Percentiles rank a stretch among this genome's conserved stretches.
Conservation (phyloP, 2,888 invertebrate genomes). For the Limnephilus rhombicus region DNA sequence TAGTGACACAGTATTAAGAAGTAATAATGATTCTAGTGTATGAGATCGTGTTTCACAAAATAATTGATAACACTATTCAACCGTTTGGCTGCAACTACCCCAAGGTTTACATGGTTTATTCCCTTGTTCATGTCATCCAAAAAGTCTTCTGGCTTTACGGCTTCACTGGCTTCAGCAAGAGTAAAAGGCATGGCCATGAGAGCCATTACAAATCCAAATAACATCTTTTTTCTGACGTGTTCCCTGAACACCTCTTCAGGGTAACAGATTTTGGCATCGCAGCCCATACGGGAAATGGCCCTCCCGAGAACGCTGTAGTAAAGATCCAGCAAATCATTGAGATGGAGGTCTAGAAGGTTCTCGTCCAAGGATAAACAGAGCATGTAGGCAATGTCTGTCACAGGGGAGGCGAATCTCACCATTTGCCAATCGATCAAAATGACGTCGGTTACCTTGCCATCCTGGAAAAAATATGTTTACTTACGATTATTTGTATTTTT, state of each 20-base stretch:
- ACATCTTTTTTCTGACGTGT: slow-evolving; percentile 20
- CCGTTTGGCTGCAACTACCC: not conserved
- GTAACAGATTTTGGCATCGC: slow-evolving; percentile 29
- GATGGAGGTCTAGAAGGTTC: slow-evolving; percentile 24
- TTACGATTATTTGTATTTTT: too few relatives aligned
- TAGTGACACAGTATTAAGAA: not conserved
- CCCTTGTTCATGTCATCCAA: not conserved
- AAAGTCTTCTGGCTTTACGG: not conserved
- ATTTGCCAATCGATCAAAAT: slow-evolving; percentile 61
- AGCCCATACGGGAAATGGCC: slow-evolving; percentile 48
- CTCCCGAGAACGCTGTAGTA: slow-evolving; percentile 53
- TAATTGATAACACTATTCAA: slow-evolving; percentile 15
- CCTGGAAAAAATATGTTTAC: slow-evolving; percentile 59
- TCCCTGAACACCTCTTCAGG: slow-evolving; percentile 43
- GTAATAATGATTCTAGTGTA: not conserved
- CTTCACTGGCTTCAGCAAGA: not conserved
- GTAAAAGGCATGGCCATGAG: slow-evolving; percentile 15
- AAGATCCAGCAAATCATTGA: slow-evolving; percentile 28
- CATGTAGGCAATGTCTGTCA: slow-evolving; percentile 57
- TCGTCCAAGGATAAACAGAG: slow-evolving; percentile 52
- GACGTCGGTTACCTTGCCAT: slow-evolving; percentile 35
- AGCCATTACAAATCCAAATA: slow-evolving; percentile 33
- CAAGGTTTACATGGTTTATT: not conserved
- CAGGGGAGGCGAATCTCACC: slow-evolving; percentile 52
- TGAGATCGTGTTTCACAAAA: slow-evolving; percentile 6